These are phyloP conservation scores for Mormyrops attenuatus DNA, from an alignment of 2,797 vertebrate genomes.

Conservation along the genomic window DNA sequence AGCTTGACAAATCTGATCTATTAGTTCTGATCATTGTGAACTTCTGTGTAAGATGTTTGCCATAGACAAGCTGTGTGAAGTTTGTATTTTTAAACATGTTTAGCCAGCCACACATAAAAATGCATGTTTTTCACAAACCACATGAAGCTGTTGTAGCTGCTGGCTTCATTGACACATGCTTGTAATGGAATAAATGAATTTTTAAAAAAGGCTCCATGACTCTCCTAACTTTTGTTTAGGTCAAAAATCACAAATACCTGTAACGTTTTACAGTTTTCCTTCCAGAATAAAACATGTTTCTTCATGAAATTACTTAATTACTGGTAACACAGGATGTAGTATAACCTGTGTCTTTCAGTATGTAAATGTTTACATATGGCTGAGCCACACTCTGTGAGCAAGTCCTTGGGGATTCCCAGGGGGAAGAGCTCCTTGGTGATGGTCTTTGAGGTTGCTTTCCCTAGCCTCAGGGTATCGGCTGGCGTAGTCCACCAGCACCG, in stretches of 20 bases:
- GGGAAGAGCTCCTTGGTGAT: neutral
- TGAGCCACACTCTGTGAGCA: neutral
- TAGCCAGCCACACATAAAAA: neutral
- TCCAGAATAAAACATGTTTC: neutral
- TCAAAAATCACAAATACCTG: neutral
- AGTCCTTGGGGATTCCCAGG: neutral
- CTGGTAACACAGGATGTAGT: neutral
- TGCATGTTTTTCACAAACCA: neutral
- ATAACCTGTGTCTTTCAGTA: neutral
- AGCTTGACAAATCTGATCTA: neutral
- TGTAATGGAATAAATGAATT: neutral
- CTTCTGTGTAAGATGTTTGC: neutral
- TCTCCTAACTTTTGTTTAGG: neutral
- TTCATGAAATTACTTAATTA: neutral
- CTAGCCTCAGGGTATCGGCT: neutral
- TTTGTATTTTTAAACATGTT: neutral
- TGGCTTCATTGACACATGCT: neutral
- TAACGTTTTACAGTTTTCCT: neutral
- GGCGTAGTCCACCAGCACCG: neutral
- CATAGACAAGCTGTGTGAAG: neutral
- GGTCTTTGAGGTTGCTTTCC: neutral
- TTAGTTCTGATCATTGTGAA: neutral
- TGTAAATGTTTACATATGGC: neutral
- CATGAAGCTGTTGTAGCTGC: neutral
- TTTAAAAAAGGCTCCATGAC: neutral